Evolutionary conservation across 2,113 vertebrate genomes (phyloP).

Genomic region (Struthio camelus): DNA sequence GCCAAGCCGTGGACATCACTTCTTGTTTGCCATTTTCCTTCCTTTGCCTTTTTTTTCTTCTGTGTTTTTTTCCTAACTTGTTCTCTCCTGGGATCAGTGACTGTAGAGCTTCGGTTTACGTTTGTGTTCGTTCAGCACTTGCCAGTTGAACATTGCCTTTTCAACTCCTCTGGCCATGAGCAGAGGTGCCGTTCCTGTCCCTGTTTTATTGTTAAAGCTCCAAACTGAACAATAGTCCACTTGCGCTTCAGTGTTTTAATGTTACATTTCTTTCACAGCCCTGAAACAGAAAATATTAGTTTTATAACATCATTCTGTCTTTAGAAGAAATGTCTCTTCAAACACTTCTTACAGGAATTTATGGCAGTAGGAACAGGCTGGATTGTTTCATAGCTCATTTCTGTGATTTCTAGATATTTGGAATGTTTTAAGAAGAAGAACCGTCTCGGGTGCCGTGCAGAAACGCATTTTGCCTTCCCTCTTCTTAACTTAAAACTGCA

Average conservation of each 20-base stretch:
- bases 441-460: neutral
- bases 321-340: neutral
- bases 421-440: neutral
- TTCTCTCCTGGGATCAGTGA: neutral
- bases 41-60: constrained; percentile 18
- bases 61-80: neutral
- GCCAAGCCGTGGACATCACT: constrained; percentile 48
- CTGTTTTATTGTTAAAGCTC: neutral
- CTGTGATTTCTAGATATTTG: neutral
- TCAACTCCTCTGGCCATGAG: neutral
- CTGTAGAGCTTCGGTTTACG: neutral
- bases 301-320: neutral
- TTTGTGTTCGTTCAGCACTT: neutral
- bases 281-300: neutral
- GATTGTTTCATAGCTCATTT: neutral
- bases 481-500: neutral
- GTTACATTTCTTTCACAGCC: neutral
- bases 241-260: neutral
- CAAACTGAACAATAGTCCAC: neutral
- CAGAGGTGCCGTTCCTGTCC: neutral
- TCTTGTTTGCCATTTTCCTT: constrained; percentile 34
- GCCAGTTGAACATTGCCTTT: neutral
- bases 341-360: neutral
- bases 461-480: neutral
- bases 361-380: neutral